Evolutionary conservation across 2,113 vertebrate species (phyloP).

Genomic region (Galemys pyrenaicus): DNA sequence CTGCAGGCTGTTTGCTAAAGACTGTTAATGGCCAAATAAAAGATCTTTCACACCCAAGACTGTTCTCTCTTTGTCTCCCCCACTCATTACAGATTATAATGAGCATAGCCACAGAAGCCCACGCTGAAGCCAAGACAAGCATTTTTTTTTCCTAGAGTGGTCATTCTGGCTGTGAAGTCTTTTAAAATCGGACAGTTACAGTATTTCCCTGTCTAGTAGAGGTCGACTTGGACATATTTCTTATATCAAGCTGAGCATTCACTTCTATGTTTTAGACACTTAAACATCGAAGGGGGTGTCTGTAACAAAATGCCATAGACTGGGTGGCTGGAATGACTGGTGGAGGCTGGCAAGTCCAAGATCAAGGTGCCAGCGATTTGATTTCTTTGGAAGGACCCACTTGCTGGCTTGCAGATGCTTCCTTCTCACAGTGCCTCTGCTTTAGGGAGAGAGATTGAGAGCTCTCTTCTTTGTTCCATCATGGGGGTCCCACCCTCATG

Average conservation of each 20-base stretch:
- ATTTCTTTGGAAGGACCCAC: not conserved
- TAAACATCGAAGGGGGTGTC: not conserved
- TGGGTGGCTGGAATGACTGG: not conserved
- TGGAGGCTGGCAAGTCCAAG: not conserved
- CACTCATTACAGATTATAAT: not conserved
- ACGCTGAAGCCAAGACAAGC: not conserved
- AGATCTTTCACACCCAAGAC: conserved; percentile 21
- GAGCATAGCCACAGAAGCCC: not conserved
- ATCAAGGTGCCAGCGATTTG: not conserved
- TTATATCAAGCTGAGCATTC: not conserved
- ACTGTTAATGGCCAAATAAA: conserved; percentile 67
- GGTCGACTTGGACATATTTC: not conserved
- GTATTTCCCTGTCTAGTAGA: not conserved
- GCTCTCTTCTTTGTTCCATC: not conserved
- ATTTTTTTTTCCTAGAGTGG: not conserved
- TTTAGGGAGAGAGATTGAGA: not conserved
- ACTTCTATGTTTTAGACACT: not conserved
- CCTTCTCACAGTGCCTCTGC: not conserved
- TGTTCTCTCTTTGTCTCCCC: not conserved
- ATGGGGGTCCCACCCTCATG: accelerated
- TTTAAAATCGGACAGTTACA: not conserved
- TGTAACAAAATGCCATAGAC: not conserved
- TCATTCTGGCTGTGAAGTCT: not conserved
- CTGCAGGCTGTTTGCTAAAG: conserved; percentile 22
- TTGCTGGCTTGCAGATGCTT: not conserved